Percentiles rank a stretch among this genome's conserved stretches.
Conservation (phyloP, 2,797 vertebrate genomes). For the Siniperca scherzeri region DNA sequence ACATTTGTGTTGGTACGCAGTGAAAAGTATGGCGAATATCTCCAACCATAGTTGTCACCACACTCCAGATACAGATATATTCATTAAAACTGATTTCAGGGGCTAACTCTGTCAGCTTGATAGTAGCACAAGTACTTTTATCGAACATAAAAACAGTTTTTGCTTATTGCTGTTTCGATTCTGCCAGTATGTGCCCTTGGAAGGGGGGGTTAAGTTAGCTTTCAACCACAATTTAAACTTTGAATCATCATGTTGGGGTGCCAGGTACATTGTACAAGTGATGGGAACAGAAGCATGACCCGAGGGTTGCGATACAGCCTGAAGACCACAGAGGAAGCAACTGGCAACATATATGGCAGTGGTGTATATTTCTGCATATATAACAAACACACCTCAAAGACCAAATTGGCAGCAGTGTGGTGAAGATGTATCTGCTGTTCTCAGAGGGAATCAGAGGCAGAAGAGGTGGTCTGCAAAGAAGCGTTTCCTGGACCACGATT, state of each 20-base stretch:
- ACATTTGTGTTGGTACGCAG: background rate
- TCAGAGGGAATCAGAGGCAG: conserved; percentile 32
- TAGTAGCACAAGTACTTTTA: background rate
- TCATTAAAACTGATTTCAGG: background rate
- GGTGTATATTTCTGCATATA: conserved; percentile 7
- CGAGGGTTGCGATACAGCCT: conserved; percentile 15
- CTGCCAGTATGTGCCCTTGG: background rate
- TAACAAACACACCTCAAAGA: conserved; percentile 33
- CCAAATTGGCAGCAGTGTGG: conserved; percentile 51
- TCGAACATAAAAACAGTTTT: background rate
- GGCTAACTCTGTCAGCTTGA: background rate
- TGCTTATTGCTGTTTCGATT: conserved; percentile 1
- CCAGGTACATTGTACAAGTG: background rate
- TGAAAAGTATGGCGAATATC: background rate
- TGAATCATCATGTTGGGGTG: background rate
- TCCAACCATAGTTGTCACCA: background rate
- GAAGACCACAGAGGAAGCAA: conserved; percentile 74
- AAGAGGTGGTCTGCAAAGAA: background rate
- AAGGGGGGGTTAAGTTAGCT: background rate
- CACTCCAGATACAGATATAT: background rate
- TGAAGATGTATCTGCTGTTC: conserved; percentile 26
- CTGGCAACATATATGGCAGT: conserved; percentile 26
- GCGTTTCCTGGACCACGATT: conserved; percentile 27
- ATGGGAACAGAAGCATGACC: conserved; percentile 61
- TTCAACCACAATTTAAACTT: conserved; percentile 18